Evolutionary conservation across 1,140 invertebrate genomes (phyloP).

Genomic region (Tetramorium simillimum): DNA sequence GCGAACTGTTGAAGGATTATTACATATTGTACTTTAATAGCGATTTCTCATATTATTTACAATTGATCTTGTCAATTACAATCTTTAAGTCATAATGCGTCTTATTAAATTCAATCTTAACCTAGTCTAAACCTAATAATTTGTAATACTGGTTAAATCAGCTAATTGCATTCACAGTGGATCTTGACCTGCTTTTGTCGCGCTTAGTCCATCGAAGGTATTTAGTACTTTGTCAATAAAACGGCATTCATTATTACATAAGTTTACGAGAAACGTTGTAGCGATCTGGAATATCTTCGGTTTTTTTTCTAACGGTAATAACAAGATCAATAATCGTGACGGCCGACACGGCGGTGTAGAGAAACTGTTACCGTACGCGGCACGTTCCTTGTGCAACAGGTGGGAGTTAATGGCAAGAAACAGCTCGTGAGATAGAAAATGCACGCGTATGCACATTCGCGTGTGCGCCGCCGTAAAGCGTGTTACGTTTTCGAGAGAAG

Average conservation of each 20-base stretch:
- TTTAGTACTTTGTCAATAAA: neutral
- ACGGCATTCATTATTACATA: neutral
- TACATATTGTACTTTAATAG: no score
- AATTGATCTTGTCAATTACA: no score
- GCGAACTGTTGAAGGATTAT: no score
- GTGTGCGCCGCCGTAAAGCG: neutral
- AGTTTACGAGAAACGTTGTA: neutral
- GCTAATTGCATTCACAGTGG: neutral
- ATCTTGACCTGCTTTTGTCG: neutral
- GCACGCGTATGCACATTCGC: neutral
- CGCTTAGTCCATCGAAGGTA: neutral
- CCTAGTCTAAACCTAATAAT: no score
- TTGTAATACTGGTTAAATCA: neutral
- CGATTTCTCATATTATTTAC: no score
- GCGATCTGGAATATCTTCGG: conserved; percentile 18
- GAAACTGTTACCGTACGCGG: conserved; percentile 59
- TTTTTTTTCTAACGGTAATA: conserved; percentile 48
- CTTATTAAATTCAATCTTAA: no score
- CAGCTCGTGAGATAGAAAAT: conserved; percentile 9
- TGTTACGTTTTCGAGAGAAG: conserved; percentile 23
- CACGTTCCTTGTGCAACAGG: conserved; percentile 68
- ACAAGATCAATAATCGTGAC: conserved; percentile 49
- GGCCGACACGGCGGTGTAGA: neutral
- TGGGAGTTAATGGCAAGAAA: conserved; percentile 70
- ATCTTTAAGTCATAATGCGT: no score